Evolutionary conservation across 1,140 invertebrate species (phyloP).

Genomic region (Solenopsis invicta): DNA sequence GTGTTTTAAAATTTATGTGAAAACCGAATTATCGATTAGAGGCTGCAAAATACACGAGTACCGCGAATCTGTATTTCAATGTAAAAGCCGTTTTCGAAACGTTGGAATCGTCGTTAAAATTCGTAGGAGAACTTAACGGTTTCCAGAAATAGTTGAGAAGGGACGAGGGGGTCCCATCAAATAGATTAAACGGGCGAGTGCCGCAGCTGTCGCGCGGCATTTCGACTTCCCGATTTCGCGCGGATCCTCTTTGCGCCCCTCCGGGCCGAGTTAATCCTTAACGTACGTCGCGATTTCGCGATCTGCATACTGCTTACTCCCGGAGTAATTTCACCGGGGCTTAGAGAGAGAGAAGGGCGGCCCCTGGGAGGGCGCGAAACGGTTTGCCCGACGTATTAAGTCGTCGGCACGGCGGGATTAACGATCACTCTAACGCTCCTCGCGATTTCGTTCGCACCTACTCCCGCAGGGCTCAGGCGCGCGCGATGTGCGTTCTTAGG

Average conservation of each 20-base stretch:
- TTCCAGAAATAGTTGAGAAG: slow-evolving; percentile 38
- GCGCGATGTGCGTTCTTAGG: slow-evolving; percentile 59
- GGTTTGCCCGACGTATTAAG: slow-evolving; percentile 81
- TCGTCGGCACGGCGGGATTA: slow-evolving; percentile 76
- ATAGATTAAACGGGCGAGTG: slow-evolving; percentile 67
- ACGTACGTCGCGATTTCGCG: slow-evolving; percentile 81
- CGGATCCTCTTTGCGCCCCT: slow-evolving; percentile 70
- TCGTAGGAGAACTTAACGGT: slow-evolving; percentile 37
- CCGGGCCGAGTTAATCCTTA: slow-evolving; percentile 77
- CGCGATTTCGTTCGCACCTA: slow-evolving; percentile 73
- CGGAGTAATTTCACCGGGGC: slow-evolving; percentile 77
- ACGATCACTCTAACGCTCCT: slow-evolving; percentile 72
- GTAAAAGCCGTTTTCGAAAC: background rate
- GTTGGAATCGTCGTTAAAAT: slow-evolving; percentile 17
- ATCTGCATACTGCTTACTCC: slow-evolving; percentile 83
- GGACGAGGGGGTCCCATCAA: background rate
- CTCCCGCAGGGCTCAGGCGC: background rate
- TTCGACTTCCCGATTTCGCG: slow-evolving; percentile 68
- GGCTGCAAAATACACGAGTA: background rate
- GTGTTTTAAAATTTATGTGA: too few species aligned
- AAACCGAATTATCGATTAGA: slow-evolving; percentile 10
- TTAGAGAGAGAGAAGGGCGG: slow-evolving; percentile 52
- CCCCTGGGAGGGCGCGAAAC: slow-evolving; percentile 64
- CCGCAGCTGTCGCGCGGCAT: slow-evolving; percentile 64
- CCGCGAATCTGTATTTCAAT: background rate